Conservation (phyloP, 2,113 vertebrate species). For the Leptocoma aspasia region DNA sequence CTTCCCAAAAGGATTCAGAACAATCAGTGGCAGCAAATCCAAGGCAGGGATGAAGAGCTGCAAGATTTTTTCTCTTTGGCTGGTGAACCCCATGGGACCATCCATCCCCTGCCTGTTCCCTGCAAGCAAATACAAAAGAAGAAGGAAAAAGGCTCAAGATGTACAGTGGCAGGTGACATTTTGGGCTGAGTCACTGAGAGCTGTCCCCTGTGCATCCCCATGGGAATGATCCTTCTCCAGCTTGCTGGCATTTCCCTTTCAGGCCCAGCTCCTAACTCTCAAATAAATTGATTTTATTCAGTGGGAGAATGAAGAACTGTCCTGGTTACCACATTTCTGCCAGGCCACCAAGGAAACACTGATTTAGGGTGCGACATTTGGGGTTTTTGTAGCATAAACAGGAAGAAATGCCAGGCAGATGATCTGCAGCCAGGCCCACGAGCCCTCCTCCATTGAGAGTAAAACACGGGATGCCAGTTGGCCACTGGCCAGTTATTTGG, state of each 20-base stretch:
- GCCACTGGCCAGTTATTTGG: slow-evolving; percentile 35
- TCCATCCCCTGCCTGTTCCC: neutral
- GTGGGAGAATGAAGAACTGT: neutral
- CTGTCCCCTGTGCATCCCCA: neutral
- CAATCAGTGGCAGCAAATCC: neutral
- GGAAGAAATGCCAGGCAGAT: neutral
- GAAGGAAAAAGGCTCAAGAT: neutral
- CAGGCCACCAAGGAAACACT: neutral
- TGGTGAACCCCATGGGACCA: neutral
- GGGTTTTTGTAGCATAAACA: neutral
- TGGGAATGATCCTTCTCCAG: neutral
- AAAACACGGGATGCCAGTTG: slow-evolving; percentile 37
- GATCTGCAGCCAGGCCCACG: neutral
- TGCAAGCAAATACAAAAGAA: neutral
- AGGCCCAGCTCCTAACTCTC: neutral
- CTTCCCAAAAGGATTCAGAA: neutral
- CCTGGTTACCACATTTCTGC: neutral
- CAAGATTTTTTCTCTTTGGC: neutral
- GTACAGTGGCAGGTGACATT: neutral
- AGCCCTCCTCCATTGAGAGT: neutral
- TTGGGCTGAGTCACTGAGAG: neutral
- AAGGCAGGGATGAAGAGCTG: neutral
- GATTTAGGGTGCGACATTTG: neutral
- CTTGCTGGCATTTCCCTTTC: neutral
- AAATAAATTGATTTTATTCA: neutral